Base-by-base conservation (phyloP, 2,888 invertebrate genomes). In the Dynastes maya region DNA sequence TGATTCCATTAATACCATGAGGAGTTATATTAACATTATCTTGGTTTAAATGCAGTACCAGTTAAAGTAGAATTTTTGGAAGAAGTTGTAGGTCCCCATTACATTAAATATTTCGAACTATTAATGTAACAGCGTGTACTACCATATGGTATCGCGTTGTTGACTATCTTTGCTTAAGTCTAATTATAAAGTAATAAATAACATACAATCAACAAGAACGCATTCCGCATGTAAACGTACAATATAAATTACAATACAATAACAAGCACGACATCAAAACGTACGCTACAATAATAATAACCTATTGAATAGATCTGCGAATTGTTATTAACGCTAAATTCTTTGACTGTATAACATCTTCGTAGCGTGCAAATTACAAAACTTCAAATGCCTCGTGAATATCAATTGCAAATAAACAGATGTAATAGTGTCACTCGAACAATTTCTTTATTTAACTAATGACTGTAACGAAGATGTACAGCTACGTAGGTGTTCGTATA, bases 321-420 rank as follows among this genome's bases (percentile, higher is more conserved):
- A 55, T 63, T 63, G 32, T 63, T 63, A 32, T 63, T 63, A 63
- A 63, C 13, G 29, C 29, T 63, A 63, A 29, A 63, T 68, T 68
- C 49, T 68, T 67, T 22, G 64, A 37, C 40, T n/a, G 64, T 64
- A 8, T 45, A 45, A 64, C 11, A 67, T 67, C 40, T 22, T 29
- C 27, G 49, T 58, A 9, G 55, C 37, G 40, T 58, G 37, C 58
- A 72, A 55, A 72, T 72, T 72, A 58, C 71, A 37, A 72, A 58
- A 58, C 71, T 40, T 58, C 40, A 72, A 71, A 40, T 51, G 40
- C 22, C 11, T 51, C 22, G 71, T 58, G 71, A 72, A 72, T 72
- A 72, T 37, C 9, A 72, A 72, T 72, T 72, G 71, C 40, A 72
- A 72, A 72, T 58, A 72, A 72, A 58, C 71, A 72, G 61, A 72